These are phyloP conservation scores for Cardiocondyla obscurior DNA, from an alignment of 1,140 invertebrate species.

Conservation along the genomic window DNA sequence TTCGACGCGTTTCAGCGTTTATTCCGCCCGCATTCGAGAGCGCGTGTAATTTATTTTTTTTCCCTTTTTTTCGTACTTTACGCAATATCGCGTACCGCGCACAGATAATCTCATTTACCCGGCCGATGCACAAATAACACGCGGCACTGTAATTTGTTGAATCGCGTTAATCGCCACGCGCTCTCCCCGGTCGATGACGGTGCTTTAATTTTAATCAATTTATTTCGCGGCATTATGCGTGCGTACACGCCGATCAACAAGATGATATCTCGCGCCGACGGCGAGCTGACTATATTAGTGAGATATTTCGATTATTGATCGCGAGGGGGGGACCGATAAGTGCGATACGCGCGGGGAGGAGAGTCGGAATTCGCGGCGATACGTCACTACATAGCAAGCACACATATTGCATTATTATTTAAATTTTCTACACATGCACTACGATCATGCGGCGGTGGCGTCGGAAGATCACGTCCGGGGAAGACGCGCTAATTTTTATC, in stretches of 20 bases:
- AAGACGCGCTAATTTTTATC: background rate
- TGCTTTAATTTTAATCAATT: conserved; percentile 50
- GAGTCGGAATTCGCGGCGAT: background rate
- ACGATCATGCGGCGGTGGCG: background rate
- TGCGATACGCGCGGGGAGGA: background rate
- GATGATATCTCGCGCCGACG: conserved; percentile 32
- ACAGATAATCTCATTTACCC: background rate
- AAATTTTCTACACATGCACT: conserved; percentile 1
- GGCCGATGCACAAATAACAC: background rate
- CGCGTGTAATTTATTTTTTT: no score
- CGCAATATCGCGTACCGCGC: background rate
- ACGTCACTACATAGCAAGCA: background rate
- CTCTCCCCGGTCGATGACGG: background rate
- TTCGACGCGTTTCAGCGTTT: background rate
- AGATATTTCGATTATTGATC: conserved; percentile 43
- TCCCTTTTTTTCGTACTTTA: background rate
- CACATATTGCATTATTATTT: no score
- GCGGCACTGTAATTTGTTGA: background rate
- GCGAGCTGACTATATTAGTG: conserved; percentile 24
- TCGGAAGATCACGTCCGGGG: background rate
- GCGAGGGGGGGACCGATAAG: conserved; percentile 13
- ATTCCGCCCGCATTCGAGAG: background rate
- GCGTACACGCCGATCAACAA: background rate
- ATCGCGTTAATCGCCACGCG: background rate
- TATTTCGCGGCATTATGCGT: conserved; percentile 28